These are phyloP conservation scores for Xestia ashworthii DNA, from an alignment of 2,888 invertebrate genomes.

Conservation along the genomic window DNA sequence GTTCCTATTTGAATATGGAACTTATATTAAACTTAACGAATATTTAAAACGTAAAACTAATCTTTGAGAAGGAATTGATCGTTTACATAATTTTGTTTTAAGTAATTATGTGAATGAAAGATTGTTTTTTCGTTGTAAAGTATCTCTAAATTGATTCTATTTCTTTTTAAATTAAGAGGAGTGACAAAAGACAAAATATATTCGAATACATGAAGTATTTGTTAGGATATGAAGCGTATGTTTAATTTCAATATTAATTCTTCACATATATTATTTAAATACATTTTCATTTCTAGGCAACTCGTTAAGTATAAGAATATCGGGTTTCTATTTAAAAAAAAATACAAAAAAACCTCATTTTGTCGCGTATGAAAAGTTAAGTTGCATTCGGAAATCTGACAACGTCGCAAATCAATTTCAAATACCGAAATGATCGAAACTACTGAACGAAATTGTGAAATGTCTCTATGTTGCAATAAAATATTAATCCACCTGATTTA, in stretches of 20 bases:
- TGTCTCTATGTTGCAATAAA: neutral
- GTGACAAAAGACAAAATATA: conserved; percentile 45
- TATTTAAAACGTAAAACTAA: conserved; percentile 46
- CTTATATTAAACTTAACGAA: conserved; percentile 53
- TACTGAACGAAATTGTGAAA: neutral
- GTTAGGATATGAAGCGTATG: conserved; percentile 25
- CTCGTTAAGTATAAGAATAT: conserved; percentile 38
- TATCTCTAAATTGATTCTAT: conserved; percentile 49
- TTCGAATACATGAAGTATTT: conserved; percentile 20
- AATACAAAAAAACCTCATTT: conserved; percentile 17
- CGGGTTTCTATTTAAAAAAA: conserved; percentile 39
- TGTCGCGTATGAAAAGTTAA: neutral
- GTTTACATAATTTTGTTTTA: conserved; percentile 40
- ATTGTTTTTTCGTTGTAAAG: conserved; percentile 23
- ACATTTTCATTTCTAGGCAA: conserved; percentile 29
- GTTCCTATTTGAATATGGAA: conserved; percentile 64
- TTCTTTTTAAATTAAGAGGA: conserved; percentile 25
- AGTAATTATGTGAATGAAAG: conserved; percentile 18
- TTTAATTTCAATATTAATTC: conserved; percentile 8
- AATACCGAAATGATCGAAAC: neutral
- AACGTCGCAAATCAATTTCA: neutral
- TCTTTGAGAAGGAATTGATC: conserved; percentile 55
- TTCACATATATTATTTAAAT: conserved; percentile 34
- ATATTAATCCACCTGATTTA: neutral
- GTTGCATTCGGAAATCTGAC: neutral